Conservation (phyloP, 2,113 vertebrate species). For the Neoarius graeffei region DNA sequence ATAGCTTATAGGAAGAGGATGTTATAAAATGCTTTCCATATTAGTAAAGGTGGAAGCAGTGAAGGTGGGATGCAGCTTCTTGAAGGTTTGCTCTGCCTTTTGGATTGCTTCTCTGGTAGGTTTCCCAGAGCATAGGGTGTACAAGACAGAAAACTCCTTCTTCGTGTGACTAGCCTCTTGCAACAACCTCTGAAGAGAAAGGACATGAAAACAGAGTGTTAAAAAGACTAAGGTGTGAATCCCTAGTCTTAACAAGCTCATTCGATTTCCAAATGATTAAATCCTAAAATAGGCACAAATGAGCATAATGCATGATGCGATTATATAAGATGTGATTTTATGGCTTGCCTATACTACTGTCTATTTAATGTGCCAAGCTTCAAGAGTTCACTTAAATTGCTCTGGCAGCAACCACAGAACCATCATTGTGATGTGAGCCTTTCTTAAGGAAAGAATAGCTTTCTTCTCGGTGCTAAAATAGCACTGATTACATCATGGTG, state of each 20-base stretch:
- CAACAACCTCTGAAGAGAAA: slow-evolving; percentile 58
- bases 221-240: not conserved
- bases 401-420: slow-evolving; percentile 26
- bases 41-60: slow-evolving; percentile 71
- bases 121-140: slow-evolving; percentile 69
- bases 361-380: slow-evolving; percentile 22
- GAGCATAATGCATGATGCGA: slow-evolving; percentile 18
- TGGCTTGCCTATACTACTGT: slow-evolving; percentile 21
- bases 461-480: slow-evolving; percentile 29
- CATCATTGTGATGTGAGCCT: slow-evolving; percentile 21
- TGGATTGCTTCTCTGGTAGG: slow-evolving; percentile 61
- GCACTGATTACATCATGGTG: slow-evolving; percentile 43
- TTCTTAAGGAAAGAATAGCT: slow-evolving; percentile 32
- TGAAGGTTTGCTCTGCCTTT: slow-evolving; percentile 69
- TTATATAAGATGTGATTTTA: slow-evolving; percentile 30
- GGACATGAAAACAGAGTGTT: not conserved
- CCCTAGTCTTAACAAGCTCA: slow-evolving; percentile 34
- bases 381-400: slow-evolving; percentile 30
- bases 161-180: slow-evolving; percentile 69
- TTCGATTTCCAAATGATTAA: slow-evolving; percentile 41
- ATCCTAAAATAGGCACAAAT: slow-evolving; percentile 30
- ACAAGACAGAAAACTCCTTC: slow-evolving; percentile 70
- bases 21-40: slow-evolving; percentile 48
- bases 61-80: slow-evolving; percentile 65
- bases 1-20: not conserved